Conservation (phyloP, 1,140 invertebrate species). For the Caenorhabditis briggsae region DNA sequence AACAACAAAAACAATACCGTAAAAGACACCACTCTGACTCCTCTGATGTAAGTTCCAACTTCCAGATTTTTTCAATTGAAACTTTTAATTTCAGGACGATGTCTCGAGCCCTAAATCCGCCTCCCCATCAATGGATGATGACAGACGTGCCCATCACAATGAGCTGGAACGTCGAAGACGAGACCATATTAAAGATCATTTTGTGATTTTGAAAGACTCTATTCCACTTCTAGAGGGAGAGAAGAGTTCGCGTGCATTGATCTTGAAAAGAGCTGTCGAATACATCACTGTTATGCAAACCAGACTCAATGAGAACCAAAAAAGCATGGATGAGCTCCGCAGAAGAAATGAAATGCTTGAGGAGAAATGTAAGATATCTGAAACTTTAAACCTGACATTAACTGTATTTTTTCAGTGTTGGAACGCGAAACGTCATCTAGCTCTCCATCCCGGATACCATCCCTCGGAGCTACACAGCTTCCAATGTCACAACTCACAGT, state of each 20-base stretch:
- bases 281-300: constrained; percentile 69
- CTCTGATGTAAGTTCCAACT: constrained; percentile 13
- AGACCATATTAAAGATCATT: constrained; percentile 67
- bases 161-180: constrained; percentile 64
- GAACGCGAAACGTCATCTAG: background rate
- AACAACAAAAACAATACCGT: constrained; percentile 28
- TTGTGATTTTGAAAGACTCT: constrained; percentile 60
- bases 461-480: background rate
- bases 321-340: constrained; percentile 68
- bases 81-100: constrained; percentile 51
- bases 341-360: constrained; percentile 67
- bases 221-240: constrained; percentile 65
- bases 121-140: constrained; percentile 66
- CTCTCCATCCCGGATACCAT: constrained; percentile 10
- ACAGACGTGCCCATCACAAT: constrained; percentile 67
- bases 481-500: constrained; percentile 13
- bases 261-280: constrained; percentile 72
- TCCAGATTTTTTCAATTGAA: background rate
- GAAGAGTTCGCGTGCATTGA: constrained; percentile 70
- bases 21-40: constrained; percentile 9
- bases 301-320: constrained; percentile 63
- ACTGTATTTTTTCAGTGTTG: constrained; percentile 23
- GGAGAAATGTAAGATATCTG: constrained; percentile 4
- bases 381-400: background rate
- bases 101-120: constrained; percentile 56